Conservation (phyloP, 2,113 vertebrate genomes). For the Corythoichthys haematopterus region DNA sequence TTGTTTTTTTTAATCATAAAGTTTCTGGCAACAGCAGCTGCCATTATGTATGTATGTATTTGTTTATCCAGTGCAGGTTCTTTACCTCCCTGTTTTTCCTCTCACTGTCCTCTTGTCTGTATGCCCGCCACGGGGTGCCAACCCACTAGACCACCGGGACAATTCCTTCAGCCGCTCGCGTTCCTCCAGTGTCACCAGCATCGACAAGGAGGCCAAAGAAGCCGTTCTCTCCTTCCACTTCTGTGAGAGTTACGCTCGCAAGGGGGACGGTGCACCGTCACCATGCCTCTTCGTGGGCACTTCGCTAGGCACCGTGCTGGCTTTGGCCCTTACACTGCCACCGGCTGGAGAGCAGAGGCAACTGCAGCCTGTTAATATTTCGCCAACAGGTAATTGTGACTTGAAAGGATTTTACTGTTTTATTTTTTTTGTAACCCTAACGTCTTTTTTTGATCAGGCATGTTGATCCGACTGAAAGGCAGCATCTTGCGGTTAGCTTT, state of each 20-base stretch:
- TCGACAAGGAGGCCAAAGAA: conserved; percentile 93
- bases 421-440: background rate
- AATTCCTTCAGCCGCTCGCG: conserved; percentile 97
- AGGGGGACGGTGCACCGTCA: conserved; percentile 78
- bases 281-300: conserved; percentile 93
- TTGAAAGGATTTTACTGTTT: background rate
- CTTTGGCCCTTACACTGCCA: conserved; percentile 84
- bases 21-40: background rate
- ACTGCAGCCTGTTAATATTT: conserved; percentile 91
- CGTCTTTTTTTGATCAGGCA: conserved; percentile 71
- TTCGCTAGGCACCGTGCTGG: conserved; percentile 86
- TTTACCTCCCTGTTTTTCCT: conserved; percentile 68
- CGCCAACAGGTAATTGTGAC: conserved; percentile 82
- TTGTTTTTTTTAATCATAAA: too few relatives aligned
- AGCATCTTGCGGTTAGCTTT: conserved; percentile 88
- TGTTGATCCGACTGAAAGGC: conserved; percentile 89
- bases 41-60: too few relatives aligned
- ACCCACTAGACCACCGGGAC: conserved; percentile 92
- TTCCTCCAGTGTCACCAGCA: conserved; percentile 97
- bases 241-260: conserved; percentile 87
- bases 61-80: conserved; percentile 43
- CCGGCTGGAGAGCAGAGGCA: conserved; percentile 92
- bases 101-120: conserved; percentile 77
- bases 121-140: conserved; percentile 72
- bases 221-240: conserved; percentile 91